Conservation (phyloP, 2,797 vertebrate species). For the Notoglanidium macrostoma region DNA sequence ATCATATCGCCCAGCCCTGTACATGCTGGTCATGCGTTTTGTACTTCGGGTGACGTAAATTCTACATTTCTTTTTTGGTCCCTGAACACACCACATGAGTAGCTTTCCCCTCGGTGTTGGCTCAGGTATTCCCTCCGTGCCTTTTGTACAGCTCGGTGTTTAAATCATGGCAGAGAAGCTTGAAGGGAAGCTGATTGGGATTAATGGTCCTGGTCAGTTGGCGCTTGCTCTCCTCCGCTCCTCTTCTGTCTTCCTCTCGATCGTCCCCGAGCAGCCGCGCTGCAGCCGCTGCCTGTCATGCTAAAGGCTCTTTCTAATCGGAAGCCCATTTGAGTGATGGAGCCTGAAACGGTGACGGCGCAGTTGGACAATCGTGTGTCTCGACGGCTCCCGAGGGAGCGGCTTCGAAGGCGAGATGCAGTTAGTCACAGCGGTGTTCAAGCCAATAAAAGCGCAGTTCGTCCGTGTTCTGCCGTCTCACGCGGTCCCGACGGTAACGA, state of each 20-base stretch:
- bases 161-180: background rate
- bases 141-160: background rate
- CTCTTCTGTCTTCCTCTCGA: background rate
- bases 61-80: background rate
- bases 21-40: background rate
- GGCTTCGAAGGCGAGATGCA: background rate
- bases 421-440: constrained; percentile 29
- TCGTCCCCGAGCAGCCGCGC: constrained; percentile 30
- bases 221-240: background rate
- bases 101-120: background rate
- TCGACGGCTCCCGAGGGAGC: constrained; percentile 6
- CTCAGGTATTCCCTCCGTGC: background rate
- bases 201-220: constrained; percentile 39
- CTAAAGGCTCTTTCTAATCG: constrained; percentile 37
- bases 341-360: background rate
- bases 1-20: background rate
- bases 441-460: constrained; percentile 12
- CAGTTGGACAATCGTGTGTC: constrained; percentile 21
- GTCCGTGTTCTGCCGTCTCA: constrained; percentile 19
- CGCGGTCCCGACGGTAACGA: background rate
- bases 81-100: background rate
- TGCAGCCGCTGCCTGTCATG: constrained; percentile 5
- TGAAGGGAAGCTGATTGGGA: constrained; percentile 4
- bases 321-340: constrained; percentile 20
- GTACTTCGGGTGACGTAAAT: background rate